A percentile compares a stretch with the other conserved stretches of the same genome.
These are phyloP conservation scores for Tor tambroides DNA, from an alignment of 2,113 vertebrate species.

Conservation along the genomic window DNA sequence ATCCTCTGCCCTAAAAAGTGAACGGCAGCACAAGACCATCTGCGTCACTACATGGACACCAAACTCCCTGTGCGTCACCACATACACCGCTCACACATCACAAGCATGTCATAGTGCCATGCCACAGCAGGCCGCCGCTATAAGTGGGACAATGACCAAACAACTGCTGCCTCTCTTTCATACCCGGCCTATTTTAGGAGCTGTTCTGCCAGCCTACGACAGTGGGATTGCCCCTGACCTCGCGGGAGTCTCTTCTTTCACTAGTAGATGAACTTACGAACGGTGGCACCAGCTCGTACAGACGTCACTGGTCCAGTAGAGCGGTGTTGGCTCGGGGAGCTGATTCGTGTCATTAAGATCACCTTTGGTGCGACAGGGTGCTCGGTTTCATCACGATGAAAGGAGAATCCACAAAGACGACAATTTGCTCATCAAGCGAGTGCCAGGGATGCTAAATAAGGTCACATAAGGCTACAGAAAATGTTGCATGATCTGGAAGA, in stretches of 20 bases:
- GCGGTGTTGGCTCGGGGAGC: background rate
- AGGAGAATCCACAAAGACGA: too few relatives aligned
- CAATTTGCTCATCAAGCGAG: too few relatives aligned
- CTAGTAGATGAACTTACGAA: background rate
- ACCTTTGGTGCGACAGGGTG: too few relatives aligned
- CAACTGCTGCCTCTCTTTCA: conserved; percentile 34
- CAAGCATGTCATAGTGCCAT: conserved; percentile 39
- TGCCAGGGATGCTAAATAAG: too few relatives aligned
- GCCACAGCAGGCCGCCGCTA: conserved; percentile 43
- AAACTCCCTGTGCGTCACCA: conserved; percentile 26
- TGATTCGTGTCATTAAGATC: background rate
- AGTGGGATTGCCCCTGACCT: conserved; percentile 41
- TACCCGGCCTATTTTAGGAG: conserved; percentile 49
- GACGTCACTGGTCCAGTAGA: background rate
- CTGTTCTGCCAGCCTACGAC: conserved; percentile 13
- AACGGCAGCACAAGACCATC: background rate
- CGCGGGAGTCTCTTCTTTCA: background rate
- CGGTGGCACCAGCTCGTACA: background rate
- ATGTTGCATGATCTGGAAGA: too few relatives aligned
- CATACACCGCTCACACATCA: background rate
- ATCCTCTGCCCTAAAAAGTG: background rate
- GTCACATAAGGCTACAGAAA: too few relatives aligned
- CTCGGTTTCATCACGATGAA: too few relatives aligned
- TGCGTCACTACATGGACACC: conserved; percentile 24
- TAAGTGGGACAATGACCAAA: conserved; percentile 49